These are phyloP conservation scores for Psephotus haematonotus DNA, from an alignment of 2,113 vertebrate genomes.

Conservation along the genomic window DNA sequence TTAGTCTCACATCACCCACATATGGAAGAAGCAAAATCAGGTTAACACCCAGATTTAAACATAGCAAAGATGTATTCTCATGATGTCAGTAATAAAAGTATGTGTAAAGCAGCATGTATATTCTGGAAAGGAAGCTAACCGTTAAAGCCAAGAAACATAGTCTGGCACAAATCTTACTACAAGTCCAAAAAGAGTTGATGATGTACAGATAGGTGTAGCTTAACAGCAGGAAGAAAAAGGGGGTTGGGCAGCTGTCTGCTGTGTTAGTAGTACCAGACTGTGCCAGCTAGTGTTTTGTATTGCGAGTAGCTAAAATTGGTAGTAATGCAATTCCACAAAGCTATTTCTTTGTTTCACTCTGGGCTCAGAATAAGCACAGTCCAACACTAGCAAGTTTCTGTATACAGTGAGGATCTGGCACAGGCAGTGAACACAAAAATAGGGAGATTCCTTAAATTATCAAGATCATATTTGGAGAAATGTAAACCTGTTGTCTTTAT, in stretches of 20 bases:
- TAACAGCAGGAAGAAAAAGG: conserved; percentile 40
- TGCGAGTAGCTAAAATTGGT: conserved; percentile 14
- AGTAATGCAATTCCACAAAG: background rate
- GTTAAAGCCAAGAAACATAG: conserved; percentile 79
- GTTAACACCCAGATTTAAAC: conserved; percentile 77
- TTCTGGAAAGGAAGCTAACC: conserved; percentile 74
- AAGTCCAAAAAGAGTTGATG: conserved; percentile 70
- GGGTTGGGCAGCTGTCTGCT: background rate
- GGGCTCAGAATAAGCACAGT: background rate
- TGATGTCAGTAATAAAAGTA: conserved; percentile 80
- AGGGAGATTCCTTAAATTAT: conserved; percentile 25
- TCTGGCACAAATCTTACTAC: conserved; percentile 76
- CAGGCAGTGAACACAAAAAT: background rate
- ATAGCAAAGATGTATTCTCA: conserved; percentile 71
- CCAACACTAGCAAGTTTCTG: background rate
- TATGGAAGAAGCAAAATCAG: conserved; percentile 62
- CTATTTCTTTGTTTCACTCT: background rate
- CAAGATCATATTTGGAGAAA: conserved; percentile 48
- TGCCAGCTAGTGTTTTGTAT: conserved; percentile 39
- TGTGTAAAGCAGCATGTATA: conserved; percentile 73
- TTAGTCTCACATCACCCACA: conserved; percentile 69
- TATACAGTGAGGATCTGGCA: conserved; percentile 3
- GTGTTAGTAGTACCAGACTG: background rate
- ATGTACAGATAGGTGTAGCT: conserved; percentile 66
- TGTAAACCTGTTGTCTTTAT: conserved; percentile 49